Evolutionary conservation across 2,888 invertebrate species (phyloP).

Genomic region (Polymixis lichenea): DNA sequence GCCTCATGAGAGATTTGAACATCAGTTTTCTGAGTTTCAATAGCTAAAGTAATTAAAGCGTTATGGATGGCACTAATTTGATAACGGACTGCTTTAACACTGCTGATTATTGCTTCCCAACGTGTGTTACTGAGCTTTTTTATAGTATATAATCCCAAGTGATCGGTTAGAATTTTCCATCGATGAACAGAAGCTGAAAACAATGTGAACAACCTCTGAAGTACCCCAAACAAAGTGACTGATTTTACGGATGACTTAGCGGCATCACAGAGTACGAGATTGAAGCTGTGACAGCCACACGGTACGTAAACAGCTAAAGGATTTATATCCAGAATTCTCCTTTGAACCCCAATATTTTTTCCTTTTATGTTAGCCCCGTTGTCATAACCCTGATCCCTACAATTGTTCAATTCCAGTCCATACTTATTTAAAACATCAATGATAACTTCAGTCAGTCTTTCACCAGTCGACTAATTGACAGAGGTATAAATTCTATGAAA

Average conservation of each 20-base stretch:
- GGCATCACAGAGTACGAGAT: neutral
- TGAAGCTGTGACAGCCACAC: constrained; percentile 2
- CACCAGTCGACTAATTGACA: neutral
- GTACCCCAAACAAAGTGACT: neutral
- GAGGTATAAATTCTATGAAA: neutral
- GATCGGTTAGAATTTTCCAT: neutral
- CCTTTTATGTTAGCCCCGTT: neutral
- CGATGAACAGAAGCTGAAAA: neutral
- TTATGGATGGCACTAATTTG: too few relatives aligned
- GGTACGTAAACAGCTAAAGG: neutral
- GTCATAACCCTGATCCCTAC: neutral
- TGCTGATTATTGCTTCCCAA: too few relatives aligned
- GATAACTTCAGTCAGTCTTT: neutral
- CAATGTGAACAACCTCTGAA: neutral
- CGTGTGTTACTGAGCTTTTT: too few relatives aligned
- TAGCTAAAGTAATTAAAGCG: too few relatives aligned
- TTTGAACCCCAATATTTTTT: constrained; percentile 3
- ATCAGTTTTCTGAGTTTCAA: too few relatives aligned
- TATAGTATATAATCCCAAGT: too few relatives aligned
- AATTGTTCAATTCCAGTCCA: neutral
- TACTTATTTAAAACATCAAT: neutral
- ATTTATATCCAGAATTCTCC: neutral
- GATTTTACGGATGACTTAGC: constrained; percentile 2
- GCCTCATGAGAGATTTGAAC: too few relatives aligned
- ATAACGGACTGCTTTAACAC: too few relatives aligned